phyloP scores from a whole-genome alignment of 2,797 vertebrate species.

The Tolypeutes matacus region DNA sequence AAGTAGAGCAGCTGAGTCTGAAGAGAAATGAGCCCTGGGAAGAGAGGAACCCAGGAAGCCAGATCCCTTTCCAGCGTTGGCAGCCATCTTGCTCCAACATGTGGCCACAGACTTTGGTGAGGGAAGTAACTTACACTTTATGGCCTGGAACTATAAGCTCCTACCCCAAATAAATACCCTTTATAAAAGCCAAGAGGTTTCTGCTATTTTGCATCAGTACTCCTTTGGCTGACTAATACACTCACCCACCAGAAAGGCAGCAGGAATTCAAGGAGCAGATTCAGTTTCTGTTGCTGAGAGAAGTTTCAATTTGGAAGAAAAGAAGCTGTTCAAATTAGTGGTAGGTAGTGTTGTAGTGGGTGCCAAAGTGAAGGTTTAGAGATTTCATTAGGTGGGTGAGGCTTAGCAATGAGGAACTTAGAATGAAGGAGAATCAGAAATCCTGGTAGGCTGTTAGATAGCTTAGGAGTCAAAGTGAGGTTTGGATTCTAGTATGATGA shows the following conservation, averaged over 20 bases:
- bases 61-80: too few relatives aligned
- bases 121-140: too few relatives aligned
- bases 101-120: too few relatives aligned
- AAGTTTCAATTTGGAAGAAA: neutral
- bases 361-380: neutral
- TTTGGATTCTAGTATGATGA: neutral
- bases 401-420: neutral
- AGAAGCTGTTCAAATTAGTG: neutral
- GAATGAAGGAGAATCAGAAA: constrained; percentile 5
- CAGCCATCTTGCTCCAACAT: too few relatives aligned
- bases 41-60: too few relatives aligned
- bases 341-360: neutral
- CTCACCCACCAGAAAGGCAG: neutral
- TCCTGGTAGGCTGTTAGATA: neutral
- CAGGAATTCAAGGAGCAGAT: neutral
- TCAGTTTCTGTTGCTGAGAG: neutral
- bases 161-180: too few relatives aligned
- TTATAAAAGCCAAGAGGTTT: too few relatives aligned
- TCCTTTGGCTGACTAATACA: too few relatives aligned
- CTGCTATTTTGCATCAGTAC: too few relatives aligned
- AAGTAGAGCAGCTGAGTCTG: too few relatives aligned
- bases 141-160: too few relatives aligned
- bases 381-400: neutral
- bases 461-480: neutral
- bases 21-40: too few relatives aligned